Conservation (phyloP, 2,888 invertebrate genomes). For the Hermaeophaga mercurialis region DNA sequence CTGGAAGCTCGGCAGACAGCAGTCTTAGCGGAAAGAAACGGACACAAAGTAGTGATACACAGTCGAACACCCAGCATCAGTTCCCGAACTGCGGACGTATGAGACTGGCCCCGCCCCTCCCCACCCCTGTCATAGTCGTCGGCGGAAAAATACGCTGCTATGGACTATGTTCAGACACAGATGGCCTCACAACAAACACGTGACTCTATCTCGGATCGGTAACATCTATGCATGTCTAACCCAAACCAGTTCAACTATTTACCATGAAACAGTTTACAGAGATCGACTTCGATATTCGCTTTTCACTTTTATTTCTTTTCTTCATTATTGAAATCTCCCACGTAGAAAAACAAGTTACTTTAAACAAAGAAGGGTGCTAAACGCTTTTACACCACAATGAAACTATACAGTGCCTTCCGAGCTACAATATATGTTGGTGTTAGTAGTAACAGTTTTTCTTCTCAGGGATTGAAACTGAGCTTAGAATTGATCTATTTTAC, state of each 20-base stretch:
- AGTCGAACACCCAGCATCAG: constrained; percentile 85
- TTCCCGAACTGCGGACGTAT: constrained; percentile 84
- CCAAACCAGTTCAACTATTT: background rate
- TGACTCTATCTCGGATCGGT: constrained; percentile 46
- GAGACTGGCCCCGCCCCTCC: constrained; percentile 77
- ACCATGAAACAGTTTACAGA: background rate
- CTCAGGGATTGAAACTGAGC: background rate
- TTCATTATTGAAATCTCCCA: background rate
- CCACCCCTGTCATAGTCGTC: constrained; percentile 57
- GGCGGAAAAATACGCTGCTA: constrained; percentile 20
- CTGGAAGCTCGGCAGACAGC: constrained; percentile 71
- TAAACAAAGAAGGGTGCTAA: constrained; percentile 7
- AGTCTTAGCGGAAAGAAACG: constrained; percentile 85
- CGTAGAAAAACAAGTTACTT: constrained; percentile 1
- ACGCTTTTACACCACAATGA: constrained; percentile 10
- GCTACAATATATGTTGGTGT: constrained; percentile 4
- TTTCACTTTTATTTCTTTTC: background rate
- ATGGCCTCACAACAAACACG: constrained; percentile 45
- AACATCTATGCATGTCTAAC: constrained; percentile 33
- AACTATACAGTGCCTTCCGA: constrained; percentile 8
- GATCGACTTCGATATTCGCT: background rate
- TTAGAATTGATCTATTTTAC: constrained; percentile 12
- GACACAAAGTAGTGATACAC: constrained; percentile 89
- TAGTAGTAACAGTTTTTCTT: constrained; percentile 11
- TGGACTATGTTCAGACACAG: constrained; percentile 42